phyloP scores from a whole-genome alignment of 2,797 vertebrate species.

The Orientallactaga sibirica region DNA sequence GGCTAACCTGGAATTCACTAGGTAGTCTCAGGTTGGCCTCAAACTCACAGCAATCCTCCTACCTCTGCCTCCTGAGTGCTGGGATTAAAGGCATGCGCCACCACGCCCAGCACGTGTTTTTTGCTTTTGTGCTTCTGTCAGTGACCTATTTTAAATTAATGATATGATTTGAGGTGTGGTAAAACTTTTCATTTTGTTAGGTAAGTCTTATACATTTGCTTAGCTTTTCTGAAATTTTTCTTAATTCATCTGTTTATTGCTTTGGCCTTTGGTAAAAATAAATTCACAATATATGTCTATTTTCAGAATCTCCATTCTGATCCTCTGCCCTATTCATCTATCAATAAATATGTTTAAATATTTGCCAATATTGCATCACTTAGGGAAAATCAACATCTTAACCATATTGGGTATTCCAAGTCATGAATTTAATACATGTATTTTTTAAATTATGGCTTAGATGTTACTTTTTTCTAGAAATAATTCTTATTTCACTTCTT shows the following conservation, averaged over 20 bases:
- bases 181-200: neutral
- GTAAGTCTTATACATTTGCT: too few species aligned
- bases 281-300: neutral
- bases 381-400: neutral
- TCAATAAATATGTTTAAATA: neutral
- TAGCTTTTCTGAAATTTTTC: neutral
- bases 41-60: too few species aligned
- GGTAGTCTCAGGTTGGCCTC: too few species aligned
- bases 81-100: too few species aligned
- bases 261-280: neutral
- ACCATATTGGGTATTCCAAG: neutral
- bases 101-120: too few species aligned
- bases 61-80: too few species aligned
- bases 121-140: neutral
- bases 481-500: neutral
- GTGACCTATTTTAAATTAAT: constrained; percentile 17
- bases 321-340: neutral
- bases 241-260: neutral
- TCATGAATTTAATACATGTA: neutral
- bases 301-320: neutral
- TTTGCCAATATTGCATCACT: neutral
- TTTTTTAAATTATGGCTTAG: neutral
- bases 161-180: neutral
- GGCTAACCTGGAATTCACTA: too few species aligned
- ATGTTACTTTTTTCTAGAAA: neutral